phyloP scores from a whole-genome alignment of 2,113 vertebrate genomes.

The Lanius ludovicianus region DNA sequence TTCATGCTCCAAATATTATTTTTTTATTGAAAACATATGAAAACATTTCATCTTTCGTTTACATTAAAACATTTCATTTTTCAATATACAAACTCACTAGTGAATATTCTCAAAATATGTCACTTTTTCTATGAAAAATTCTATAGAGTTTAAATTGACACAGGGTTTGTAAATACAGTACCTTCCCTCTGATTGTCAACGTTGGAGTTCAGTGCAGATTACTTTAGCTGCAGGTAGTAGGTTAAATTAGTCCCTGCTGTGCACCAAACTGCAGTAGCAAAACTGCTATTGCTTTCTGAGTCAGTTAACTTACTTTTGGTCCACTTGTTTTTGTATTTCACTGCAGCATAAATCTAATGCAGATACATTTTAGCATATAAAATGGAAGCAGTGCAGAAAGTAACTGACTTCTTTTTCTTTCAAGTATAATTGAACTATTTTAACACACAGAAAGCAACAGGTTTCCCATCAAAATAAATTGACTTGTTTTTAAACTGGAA shows the following conservation, averaged over 20 bases:
- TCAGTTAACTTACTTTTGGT: neutral
- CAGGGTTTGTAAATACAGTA: neutral
- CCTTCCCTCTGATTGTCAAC: neutral
- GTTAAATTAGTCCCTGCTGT: neutral
- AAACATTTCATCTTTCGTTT: neutral
- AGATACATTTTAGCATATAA: neutral
- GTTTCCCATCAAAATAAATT: neutral
- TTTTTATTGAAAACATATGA: neutral
- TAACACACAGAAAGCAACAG: neutral
- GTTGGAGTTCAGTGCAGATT: neutral
- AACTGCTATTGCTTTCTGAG: neutral
- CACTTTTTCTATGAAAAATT: neutral
- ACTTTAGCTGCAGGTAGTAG: neutral
- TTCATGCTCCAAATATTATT: neutral
- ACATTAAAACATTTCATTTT: neutral
- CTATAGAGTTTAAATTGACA: neutral
- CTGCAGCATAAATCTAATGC: neutral
- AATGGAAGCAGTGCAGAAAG: neutral
- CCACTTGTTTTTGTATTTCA: neutral
- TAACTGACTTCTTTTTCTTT: neutral
- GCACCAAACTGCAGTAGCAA: neutral
- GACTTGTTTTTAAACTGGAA: neutral
- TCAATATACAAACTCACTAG: neutral
- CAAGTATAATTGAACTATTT: neutral
- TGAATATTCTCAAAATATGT: neutral